Base-by-base conservation (phyloP, 2,797 vertebrate genomes). In the Acanthurus leucopareius region DNA sequence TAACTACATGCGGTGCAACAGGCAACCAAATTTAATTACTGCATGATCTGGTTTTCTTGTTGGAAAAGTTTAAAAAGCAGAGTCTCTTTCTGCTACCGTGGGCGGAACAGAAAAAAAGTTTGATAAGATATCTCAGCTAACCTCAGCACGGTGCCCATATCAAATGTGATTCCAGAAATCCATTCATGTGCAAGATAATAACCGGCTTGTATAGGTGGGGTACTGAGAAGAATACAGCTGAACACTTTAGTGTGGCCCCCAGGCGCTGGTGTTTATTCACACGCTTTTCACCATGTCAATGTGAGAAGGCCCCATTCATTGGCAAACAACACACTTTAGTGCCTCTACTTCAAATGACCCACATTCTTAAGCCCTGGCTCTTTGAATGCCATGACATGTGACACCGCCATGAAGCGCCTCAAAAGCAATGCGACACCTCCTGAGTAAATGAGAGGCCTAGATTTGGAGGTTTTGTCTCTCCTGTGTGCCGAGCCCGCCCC, bases 311-410 rank as follows among this genome's bases (percentile, higher is more conserved):
- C 83, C 94, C 89, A 94, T 95, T 96, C 93, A 95, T 51, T 69
- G 92, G 92, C 89, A 84, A 94, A 95, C 95, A 95, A 95, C 94
- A 88, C 93, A 92, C 93, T 95, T 94, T 94, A 95, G 93, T 94
- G 93, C 85, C 85, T 91, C 93, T 91, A 95, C 95, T 95, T 96
- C 95, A 94, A 95, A 95, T 95, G 94, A 94, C 93, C 94, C 94
- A 93, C 94, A 95, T 95, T 95, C 93, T 95, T 91, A 89, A 91
- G 91, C 67, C 90, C 82, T 60, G 79, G 83, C 87, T 77, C 94
- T 95, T 95, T 95, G 93, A 95, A 93, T 91, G 88, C 79, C 60
- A 17, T 2, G 94, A 94, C 92, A 95, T 90, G 89, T 79, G 92
- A 95, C 91, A 94, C 94, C 91, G 69, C 86, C 60, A 61, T 42